phyloP scores from a whole-genome alignment of 2,113 vertebrate species.

The Budorcas taxicolor region DNA sequence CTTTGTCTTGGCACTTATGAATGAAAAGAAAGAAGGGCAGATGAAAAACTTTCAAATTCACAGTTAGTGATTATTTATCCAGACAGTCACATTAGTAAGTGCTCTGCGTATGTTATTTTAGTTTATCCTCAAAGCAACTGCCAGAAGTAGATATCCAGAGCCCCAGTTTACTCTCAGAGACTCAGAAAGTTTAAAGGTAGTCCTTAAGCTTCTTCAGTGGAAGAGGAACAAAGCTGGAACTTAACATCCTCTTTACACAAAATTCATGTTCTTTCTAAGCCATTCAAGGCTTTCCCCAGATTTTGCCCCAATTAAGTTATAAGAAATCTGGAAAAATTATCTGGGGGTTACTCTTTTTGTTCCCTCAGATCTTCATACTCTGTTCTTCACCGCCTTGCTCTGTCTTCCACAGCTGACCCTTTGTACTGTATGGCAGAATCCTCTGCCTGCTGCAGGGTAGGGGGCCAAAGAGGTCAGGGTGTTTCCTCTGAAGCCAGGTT shows the following conservation, averaged over 20 bases:
- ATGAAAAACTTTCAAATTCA: neutral
- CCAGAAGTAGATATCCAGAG: slow-evolving; percentile 44
- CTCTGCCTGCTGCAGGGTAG: neutral
- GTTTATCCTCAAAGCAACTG: slow-evolving; percentile 21
- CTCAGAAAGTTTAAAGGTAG: neutral
- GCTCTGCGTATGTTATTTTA: neutral
- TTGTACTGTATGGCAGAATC: neutral
- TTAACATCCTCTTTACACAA: neutral
- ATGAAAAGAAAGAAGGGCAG: neutral
- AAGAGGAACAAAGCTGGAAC: neutral
- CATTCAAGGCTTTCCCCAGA: neutral
- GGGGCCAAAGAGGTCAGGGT: neutral
- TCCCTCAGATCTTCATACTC: neutral
- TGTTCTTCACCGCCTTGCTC: neutral
- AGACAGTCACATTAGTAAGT: neutral
- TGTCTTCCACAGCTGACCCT: neutral
- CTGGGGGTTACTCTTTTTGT: neutral
- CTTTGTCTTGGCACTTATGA: neutral
- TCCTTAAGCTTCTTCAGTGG: neutral
- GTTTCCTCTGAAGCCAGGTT: neutral
- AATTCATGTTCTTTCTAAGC: neutral
- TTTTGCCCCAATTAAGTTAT: neutral
- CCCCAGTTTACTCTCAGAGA: neutral
- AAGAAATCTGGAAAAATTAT: neutral
- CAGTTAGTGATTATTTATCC: neutral